phyloP scores from a whole-genome alignment of 2,113 vertebrate genomes.

The Erythrocercus mccallii region DNA sequence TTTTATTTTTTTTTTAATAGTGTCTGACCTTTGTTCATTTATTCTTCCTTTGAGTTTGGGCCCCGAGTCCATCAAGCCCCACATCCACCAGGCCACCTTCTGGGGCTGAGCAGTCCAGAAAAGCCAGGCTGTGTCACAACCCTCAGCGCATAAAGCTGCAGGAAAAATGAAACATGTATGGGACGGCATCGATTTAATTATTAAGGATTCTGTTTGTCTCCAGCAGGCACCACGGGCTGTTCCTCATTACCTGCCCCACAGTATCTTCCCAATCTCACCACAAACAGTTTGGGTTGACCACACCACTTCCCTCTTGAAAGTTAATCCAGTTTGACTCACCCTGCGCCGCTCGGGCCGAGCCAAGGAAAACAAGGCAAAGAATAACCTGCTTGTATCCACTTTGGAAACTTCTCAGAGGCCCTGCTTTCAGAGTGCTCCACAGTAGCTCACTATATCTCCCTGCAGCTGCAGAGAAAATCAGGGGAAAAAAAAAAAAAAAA shows the following conservation, averaged over 20 bases:
- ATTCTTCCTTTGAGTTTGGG: background rate
- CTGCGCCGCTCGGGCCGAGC: conserved; percentile 60
- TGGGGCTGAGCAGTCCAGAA: background rate
- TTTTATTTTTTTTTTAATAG: background rate
- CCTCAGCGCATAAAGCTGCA: background rate
- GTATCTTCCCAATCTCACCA: conserved; percentile 76
- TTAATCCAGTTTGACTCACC: conserved; percentile 81
- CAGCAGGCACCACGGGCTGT: conserved; percentile 34
- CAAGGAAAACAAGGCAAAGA: conserved; percentile 82
- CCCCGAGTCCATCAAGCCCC: background rate
- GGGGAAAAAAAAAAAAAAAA: conserved; percentile 7
- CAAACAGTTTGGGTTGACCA: conserved; percentile 80
- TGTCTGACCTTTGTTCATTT: background rate
- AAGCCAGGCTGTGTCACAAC: background rate
- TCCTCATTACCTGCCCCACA: conserved; percentile 72
- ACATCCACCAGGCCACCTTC: background rate
- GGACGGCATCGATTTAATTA: background rate
- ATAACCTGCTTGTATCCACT: conserved; percentile 75
- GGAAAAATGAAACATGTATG: background rate
- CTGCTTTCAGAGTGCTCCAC: conserved; percentile 72
- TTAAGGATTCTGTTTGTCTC: conserved; percentile 1
- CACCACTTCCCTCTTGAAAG: conserved; percentile 81
- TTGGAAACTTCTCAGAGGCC: conserved; percentile 72
- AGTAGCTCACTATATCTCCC: conserved; percentile 78
- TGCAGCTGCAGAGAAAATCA: conserved; percentile 67